Conservation (phyloP, 2,797 vertebrate species). For the Eulemur mongoz region DNA sequence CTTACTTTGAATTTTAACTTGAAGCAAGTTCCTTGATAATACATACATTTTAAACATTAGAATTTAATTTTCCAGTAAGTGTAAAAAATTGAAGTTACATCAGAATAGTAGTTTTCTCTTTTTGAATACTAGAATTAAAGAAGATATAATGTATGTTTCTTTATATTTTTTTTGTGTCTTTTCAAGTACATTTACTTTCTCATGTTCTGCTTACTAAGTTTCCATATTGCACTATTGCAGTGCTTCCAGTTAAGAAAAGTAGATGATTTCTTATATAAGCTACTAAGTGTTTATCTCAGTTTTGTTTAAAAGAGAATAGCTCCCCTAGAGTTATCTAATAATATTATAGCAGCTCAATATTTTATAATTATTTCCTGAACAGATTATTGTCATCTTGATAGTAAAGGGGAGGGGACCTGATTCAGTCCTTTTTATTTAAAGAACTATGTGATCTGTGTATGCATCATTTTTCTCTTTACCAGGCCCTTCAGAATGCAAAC, state of each 20-base stretch:
- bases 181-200: not conserved
- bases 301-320: not conserved
- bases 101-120: not conserved
- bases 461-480: not conserved
- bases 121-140: not conserved
- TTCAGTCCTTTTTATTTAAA: constrained; percentile 31
- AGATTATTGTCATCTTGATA: constrained; percentile 6
- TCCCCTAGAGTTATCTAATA: constrained; percentile 6
- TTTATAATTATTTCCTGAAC: constrained; percentile 26
- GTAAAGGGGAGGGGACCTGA: not conserved
- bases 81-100: constrained; percentile 24
- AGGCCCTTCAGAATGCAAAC: not conserved
- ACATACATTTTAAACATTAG: not conserved
- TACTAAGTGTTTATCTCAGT: not conserved
- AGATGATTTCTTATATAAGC: not conserved
- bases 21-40: constrained; percentile 31
- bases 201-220: not conserved
- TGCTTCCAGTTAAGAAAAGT: not conserved
- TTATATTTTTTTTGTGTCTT: not conserved
- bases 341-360: not conserved
- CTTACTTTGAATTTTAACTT: constrained; percentile 43
- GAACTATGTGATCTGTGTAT: not conserved
- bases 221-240: not conserved
- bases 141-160: not conserved
- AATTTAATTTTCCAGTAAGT: constrained; percentile 41